A percentile compares a stretch with the other conserved stretches of the same genome.
These are phyloP conservation scores for Bovichtus diacanthus DNA, from an alignment of 2,797 vertebrate genomes.

Conservation along the genomic window DNA sequence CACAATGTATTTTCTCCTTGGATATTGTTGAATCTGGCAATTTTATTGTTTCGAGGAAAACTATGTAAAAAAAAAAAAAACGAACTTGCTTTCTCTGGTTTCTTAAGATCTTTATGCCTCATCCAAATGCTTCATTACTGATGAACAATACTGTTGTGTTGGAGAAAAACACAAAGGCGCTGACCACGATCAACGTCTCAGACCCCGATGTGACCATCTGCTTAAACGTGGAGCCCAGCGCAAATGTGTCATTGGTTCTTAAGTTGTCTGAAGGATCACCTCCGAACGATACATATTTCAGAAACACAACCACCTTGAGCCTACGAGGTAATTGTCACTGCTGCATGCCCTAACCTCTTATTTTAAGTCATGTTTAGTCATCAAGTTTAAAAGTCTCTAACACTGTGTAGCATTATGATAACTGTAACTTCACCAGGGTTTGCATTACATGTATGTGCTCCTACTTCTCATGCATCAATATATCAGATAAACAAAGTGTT, in stretches of 20 bases:
- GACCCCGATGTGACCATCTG: slow-evolving; percentile 75
- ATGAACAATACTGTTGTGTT: slow-evolving; percentile 24
- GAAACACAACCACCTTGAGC: slow-evolving; percentile 54
- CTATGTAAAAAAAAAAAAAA: too few species aligned
- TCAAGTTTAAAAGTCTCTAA: not conserved
- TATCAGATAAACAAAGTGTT: not conserved
- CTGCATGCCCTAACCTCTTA: not conserved
- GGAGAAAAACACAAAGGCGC: slow-evolving; percentile 28
- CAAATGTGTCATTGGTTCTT: slow-evolving; percentile 69
- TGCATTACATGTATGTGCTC: not conserved
- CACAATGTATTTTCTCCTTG: not conserved
- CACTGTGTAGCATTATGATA: not conserved
- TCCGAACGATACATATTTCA: slow-evolving; percentile 40
- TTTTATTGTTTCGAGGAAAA: not conserved
- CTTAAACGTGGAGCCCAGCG: slow-evolving; percentile 64
- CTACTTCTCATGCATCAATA: not conserved
- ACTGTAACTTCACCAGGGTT: not conserved
- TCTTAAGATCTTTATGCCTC: slow-evolving; percentile 80
- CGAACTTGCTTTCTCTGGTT: slow-evolving; percentile 14
- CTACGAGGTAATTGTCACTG: slow-evolving; percentile 64
- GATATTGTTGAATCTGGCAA: not conserved
- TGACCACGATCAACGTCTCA: slow-evolving; percentile 72
- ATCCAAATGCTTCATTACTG: not conserved
- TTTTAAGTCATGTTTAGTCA: not conserved
- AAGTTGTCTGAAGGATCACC: slow-evolving; percentile 48